Evolutionary conservation across 2,797 vertebrate species (phyloP).

Genomic region (Gadopsis bispinosus): DNA sequence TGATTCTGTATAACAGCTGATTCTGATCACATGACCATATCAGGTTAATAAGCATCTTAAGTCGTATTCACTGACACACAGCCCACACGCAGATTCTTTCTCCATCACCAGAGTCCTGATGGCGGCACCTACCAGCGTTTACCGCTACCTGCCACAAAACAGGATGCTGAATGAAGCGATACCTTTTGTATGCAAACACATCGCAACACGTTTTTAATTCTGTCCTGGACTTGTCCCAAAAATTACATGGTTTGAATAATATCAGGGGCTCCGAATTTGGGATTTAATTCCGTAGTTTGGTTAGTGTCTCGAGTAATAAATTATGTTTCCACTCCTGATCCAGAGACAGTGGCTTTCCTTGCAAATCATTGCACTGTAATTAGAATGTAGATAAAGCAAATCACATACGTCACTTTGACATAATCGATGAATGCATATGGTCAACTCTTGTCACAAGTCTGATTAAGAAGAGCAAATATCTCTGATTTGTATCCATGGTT

Average conservation of each 20-base stretch:
- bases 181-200: neutral
- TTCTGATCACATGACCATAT: neutral
- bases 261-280: neutral
- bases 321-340: constrained; percentile 12
- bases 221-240: neutral
- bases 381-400: constrained; percentile 28
- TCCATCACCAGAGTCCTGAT: neutral
- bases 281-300: constrained; percentile 36
- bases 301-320: constrained; percentile 17
- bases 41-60: neutral
- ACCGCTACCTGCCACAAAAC: neutral
- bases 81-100: neutral
- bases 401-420: constrained; percentile 33
- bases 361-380: constrained; percentile 16
- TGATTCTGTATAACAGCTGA: neutral
- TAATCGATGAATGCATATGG: constrained; percentile 47
- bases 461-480: constrained; percentile 65
- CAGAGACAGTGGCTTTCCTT: constrained; percentile 8
- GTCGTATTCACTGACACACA: neutral
- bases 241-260: constrained; percentile 3
- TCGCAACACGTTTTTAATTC: constrained; percentile 15
- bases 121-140: neutral
- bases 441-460: constrained; percentile 30
- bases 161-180: neutral
- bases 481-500: constrained; percentile 39